Evolutionary conservation across 2,888 invertebrate genomes (phyloP).

Genomic region (Muschampia plurimacula): DNA sequence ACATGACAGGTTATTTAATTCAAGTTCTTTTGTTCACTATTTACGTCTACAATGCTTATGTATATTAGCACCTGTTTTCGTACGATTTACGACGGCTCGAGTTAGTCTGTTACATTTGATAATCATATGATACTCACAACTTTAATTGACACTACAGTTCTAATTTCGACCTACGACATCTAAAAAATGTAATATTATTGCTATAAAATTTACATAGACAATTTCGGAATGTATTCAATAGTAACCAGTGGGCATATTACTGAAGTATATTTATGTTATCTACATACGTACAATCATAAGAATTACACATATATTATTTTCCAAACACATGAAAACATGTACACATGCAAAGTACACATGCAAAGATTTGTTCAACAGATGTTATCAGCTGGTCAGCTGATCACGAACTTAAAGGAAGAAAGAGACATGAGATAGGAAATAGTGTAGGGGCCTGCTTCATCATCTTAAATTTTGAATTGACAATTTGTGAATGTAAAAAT

Average conservation of each 20-base stretch:
- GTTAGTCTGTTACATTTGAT: conserved; percentile 36
- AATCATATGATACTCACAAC: conserved; percentile 47
- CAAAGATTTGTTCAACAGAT: background rate
- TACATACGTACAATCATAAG: conserved; percentile 14
- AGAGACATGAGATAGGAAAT: background rate
- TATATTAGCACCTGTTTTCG: conserved; percentile 61
- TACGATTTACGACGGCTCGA: conserved; percentile 42
- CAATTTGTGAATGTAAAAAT: too few relatives aligned
- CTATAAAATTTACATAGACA: conserved; percentile 37
- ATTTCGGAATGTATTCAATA: conserved; percentile 36
- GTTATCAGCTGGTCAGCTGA: too few relatives aligned
- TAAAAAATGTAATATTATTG: conserved; percentile 18
- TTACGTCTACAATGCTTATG: conserved; percentile 38
- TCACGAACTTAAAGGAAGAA: background rate
- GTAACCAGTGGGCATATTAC: conserved; percentile 1
- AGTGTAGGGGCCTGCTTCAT: background rate
- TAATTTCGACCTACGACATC: conserved; percentile 5
- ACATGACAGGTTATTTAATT: background rate
- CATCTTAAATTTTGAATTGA: too few relatives aligned
- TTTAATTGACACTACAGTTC: conserved; percentile 51
- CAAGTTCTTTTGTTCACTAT: background rate
- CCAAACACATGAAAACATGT: background rate
- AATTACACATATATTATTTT: conserved; percentile 9
- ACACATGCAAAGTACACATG: background rate
- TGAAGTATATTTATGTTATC: background rate